These are phyloP conservation scores for Girardinichthys multiradiatus DNA, from an alignment of 2,113 vertebrate species.

Conservation along the genomic window DNA sequence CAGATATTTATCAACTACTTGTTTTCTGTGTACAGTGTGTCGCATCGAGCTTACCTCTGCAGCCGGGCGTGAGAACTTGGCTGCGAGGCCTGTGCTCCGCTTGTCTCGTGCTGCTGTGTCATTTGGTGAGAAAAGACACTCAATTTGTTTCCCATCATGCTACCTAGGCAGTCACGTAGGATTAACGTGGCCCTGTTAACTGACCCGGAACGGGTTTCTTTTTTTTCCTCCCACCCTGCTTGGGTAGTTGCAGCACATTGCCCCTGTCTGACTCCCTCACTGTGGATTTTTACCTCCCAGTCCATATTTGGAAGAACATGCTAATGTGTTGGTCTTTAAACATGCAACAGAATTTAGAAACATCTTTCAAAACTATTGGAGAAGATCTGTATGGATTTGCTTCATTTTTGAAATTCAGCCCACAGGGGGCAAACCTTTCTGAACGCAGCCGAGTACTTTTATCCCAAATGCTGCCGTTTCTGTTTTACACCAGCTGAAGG, in stretches of 20 bases:
- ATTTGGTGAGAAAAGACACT: slow-evolving; percentile 68
- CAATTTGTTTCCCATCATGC: slow-evolving; percentile 77
- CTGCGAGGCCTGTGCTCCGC: slow-evolving; percentile 39
- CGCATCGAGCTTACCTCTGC: slow-evolving; percentile 38
- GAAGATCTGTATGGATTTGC: slow-evolving; percentile 45
- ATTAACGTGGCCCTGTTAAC: slow-evolving; percentile 56
- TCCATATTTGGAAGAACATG: slow-evolving; percentile 23
- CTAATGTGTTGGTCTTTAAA: slow-evolving; percentile 33
- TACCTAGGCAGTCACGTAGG: slow-evolving; percentile 64
- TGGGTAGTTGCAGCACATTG: slow-evolving; percentile 17
- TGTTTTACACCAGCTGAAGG: slow-evolving; percentile 24
- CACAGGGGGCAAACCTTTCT: slow-evolving; percentile 52
- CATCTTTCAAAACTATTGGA: slow-evolving; percentile 39
- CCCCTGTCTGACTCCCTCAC: slow-evolving; percentile 16
- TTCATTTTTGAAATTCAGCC: slow-evolving; percentile 62
- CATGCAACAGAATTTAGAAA: slow-evolving; percentile 30
- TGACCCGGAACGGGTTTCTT: slow-evolving; percentile 68
- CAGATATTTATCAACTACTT: slow-evolving; percentile 56
- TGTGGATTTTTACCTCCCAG: slow-evolving; percentile 41
- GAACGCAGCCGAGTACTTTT: slow-evolving; percentile 55
- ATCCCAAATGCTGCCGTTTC: slow-evolving; percentile 31
- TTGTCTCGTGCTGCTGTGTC: slow-evolving; percentile 41
- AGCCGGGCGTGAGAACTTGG: slow-evolving; percentile 22
- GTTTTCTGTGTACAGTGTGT: slow-evolving; percentile 34
- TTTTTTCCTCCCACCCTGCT: slow-evolving; percentile 22